Percentiles rank a stretch among this genome's conserved stretches.
phyloP scores from a whole-genome alignment of 2,113 vertebrate genomes.

The Cathartes aura region DNA sequence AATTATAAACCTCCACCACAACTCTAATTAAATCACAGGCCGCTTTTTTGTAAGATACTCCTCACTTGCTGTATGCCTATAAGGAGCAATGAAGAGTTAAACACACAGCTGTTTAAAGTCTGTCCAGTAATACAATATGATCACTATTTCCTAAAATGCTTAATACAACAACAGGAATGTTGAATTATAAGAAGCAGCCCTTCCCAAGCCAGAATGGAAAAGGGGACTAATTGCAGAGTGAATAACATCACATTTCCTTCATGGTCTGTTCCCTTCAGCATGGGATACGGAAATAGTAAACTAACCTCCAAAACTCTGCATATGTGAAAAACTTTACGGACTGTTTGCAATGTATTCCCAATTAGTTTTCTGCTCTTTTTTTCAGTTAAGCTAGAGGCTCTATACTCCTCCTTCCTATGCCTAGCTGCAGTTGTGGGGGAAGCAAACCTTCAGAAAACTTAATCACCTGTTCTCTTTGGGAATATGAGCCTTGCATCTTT shows the following conservation, averaged over 20 bases:
- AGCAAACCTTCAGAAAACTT: neutral
- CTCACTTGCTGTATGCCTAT: neutral
- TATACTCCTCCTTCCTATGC: neutral
- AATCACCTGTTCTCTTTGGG: neutral
- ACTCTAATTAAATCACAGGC: neutral
- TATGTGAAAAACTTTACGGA: neutral
- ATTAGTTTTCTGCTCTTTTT: neutral
- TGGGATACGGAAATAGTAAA: neutral
- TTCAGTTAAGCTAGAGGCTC: neutral
- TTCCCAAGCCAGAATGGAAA: conserved; percentile 31
- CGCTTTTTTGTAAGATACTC: neutral
- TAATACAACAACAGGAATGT: neutral
- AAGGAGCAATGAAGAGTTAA: neutral
- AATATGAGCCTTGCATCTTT: neutral
- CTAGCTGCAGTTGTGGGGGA: neutral
- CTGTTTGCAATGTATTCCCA: neutral
- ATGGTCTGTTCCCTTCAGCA: neutral
- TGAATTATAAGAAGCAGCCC: neutral
- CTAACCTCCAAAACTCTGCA: neutral
- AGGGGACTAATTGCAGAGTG: neutral
- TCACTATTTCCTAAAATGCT: conserved; percentile 7
- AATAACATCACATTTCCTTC: conserved; percentile 15
- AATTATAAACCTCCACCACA: neutral
- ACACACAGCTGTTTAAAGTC: neutral
- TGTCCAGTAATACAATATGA: neutral